Base-by-base conservation (phyloP, 2,113 vertebrate species). In the Sturnira hondurensis region DNA sequence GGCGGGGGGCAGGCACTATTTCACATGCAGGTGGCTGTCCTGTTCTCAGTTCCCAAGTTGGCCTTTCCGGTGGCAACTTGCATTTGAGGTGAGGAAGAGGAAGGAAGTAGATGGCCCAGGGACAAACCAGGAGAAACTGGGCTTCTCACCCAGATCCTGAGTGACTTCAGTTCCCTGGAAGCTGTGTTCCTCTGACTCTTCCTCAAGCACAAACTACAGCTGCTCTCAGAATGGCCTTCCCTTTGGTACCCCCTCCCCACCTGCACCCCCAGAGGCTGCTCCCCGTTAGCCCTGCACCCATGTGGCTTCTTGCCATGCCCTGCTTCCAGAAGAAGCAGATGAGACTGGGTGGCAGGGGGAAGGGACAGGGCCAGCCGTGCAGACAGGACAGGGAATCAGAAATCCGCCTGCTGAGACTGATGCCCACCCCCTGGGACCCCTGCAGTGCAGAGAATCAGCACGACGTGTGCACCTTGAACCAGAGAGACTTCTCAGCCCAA, bases 1-100 rank as follows among this genome's bases (percentile, higher is more conserved):
- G n/a, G n/a, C n/a, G 9, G 4, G n/a, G 61, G 7, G 16, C 2
- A 2, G 70, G 36, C 1, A 11, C 1, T 0, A 10, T 12, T 24
- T 36, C 61, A n/a, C 26, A 4, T 0, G 28, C 17, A 15, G 0
- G 12, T 52, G 67, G 9, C 58, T 15, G 26, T 28, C 50, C 33
- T 50, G 33, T 65, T 33, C 61, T 84, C 26, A 24, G 50, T 1
- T 20, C 50, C 84, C 78, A 43, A 2, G 8, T 2, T 33, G 81
- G 28, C 45, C 74, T 80, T 81, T 80, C 76, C 20, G 31, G 17
- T 19, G 33, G n/a, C 63, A 70, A 45, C 43, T 86, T 19, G 54
- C 38, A 47, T 38, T 24, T n/a, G 50, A 88, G 73, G 87, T 7
- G 58, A 92, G 33, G 76, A 31, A 68, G 15, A 52, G 58, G 50